Percentiles rank a stretch among this genome's conserved stretches.
Conservation (phyloP, 1,140 invertebrate species). For the Ptiloglossa arizonensis region DNA sequence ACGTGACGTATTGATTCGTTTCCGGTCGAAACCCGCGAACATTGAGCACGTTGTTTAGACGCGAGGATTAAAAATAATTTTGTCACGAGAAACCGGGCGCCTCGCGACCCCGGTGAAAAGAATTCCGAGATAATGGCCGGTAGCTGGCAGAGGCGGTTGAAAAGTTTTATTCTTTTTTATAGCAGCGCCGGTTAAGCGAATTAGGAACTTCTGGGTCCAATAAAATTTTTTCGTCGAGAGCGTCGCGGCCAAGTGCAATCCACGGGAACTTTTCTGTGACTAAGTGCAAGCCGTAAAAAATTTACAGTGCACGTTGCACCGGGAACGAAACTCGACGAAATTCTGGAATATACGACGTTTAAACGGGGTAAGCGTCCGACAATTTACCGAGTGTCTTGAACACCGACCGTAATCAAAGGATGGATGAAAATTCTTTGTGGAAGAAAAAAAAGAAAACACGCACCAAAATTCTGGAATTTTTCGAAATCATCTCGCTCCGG, state of each 20-base stretch:
- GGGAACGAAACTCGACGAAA: neutral
- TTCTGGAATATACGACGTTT: slow-evolving; percentile 36
- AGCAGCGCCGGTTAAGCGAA: slow-evolving; percentile 34
- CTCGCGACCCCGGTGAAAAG: neutral
- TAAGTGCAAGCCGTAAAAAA: slow-evolving; percentile 36
- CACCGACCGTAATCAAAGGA: neutral
- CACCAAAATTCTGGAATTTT: too few species aligned
- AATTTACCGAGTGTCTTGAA: neutral
- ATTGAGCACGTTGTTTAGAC: slow-evolving; percentile 5
- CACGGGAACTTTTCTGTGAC: slow-evolving; percentile 13
- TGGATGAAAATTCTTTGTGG: neutral
- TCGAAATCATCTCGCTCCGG: too few species aligned
- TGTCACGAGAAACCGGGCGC: slow-evolving; percentile 14
- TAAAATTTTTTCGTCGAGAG: slow-evolving; percentile 25
- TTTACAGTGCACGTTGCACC: slow-evolving; percentile 23
- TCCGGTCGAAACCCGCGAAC: neutral
- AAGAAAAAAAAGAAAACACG: too few species aligned
- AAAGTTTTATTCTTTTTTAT: slow-evolving; percentile 14
- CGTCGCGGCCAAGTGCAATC: slow-evolving; percentile 36
- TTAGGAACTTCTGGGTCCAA: slow-evolving; percentile 37
- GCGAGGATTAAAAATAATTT: slow-evolving; percentile 18
- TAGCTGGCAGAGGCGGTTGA: neutral
- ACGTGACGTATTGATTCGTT: neutral
- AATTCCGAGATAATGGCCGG: slow-evolving; percentile 21
- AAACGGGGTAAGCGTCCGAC: neutral